Evolutionary conservation across 2,888 invertebrate species (phyloP), one percentile per base, ranked within the genome.

Genomic region (Cremastinae sp.): DNA sequence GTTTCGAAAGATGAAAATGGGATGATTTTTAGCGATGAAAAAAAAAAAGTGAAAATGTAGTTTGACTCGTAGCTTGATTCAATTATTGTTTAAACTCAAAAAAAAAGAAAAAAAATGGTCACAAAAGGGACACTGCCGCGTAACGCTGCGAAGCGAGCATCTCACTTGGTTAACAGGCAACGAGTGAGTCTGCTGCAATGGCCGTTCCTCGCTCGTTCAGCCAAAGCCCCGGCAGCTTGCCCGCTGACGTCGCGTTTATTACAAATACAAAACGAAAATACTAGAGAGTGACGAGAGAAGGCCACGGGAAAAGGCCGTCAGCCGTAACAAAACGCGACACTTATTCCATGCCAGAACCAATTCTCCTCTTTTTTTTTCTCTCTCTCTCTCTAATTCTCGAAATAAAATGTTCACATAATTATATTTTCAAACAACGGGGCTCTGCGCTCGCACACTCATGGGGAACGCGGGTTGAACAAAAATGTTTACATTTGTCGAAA

Each of bases 291-390:
- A 65, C 54, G 62, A 45, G 76, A 70, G 80, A 82, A 81, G 78
- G 78, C 74, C 82, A 62, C 73, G 72, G 45, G 71, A 79, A 81
- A 81, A 80, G 78, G 73, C 76, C 78, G 74, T 71, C 14, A 71
- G 72, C 75, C 76, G 74, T 78, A 68, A 72, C 69, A 70, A 79
- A 75, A 78, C 58, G 54, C 54, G 41, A 59, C 18, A n/a, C 41
- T 38, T 59, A n/a, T 49, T 38, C 49, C 3, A n/a, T 41, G 8
- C 71, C 45, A 62, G 49, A 64, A 28, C 43, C 38, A 16, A 22
- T 28, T 14, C 20, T n/a, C 38, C 43, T 73, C 43, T 59, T 34
- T 59, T 41, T 53, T 18, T 18, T 22, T 12, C n/a, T 38, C 51
- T 62, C 59, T 56, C n/a, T n/a, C n/a, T n/a, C n/a, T n/a, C 41